Base-by-base conservation (phyloP, 2,797 vertebrate genomes). In the Sarcoramphus papa region DNA sequence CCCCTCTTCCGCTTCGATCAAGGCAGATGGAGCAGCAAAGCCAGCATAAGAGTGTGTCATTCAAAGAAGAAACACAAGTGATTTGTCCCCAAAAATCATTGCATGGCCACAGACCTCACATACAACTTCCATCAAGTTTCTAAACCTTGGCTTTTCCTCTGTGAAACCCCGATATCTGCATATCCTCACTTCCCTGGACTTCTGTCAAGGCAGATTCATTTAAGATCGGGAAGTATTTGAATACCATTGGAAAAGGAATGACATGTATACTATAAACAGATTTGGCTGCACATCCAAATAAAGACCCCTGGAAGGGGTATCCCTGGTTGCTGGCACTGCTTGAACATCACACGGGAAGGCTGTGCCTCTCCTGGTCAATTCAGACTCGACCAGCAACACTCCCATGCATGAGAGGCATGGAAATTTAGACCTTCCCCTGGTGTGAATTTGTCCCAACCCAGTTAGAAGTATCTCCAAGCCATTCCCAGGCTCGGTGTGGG, bases 31-130 rank as follows among this genome's bases (percentile, higher is more conserved):
- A 87, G 35, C 19, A 76, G 18, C 25, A 64, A 17, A 62, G 25
- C 6, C 59, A 35, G 18, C 30, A 11, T 18, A 67, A 65, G 4
- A 43, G 6, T 35, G 28, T 12, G 5, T 25, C 63, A 30, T 28
- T 92, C 53, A 70, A 85, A 88, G 83, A 74, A 64, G 48, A 51
- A 80, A 77, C 10, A 59, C 24, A 37, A 81, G 24, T 47, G 17
- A 16, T 43, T 65, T 25, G 15, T 57, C 14, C 56, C 43, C 6
- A 8, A 18, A 70, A 92, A 41, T 23, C 6, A 31, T 25, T 10
- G 4, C 51, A 10, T 0, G 0, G 40, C 21, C 37, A 40, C 43
- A 70, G 59, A 74, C 8, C 31, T 83, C 47, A 25, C 18, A 27
- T 21, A 14, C 6, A 69, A 8, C 21, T 62, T 73, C 31, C 37